Conservation (phyloP, 2,888 invertebrate genomes). For the Endotricha flammealis region DNA sequence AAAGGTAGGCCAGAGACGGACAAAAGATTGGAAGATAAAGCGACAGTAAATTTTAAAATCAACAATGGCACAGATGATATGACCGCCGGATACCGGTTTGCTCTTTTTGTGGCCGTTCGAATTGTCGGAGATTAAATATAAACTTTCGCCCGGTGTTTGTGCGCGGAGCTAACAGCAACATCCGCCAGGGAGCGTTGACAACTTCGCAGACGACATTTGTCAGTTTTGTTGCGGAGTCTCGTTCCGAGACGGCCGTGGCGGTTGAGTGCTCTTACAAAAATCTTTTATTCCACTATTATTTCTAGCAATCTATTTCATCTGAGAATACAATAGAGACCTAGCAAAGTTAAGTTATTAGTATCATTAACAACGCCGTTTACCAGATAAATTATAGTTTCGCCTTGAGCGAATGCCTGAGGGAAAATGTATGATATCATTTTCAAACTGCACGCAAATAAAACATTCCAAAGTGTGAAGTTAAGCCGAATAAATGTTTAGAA, state of each 20-base stretch:
- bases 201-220: conserved; percentile 40
- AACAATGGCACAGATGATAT: conserved; percentile 21
- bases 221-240: conserved; percentile 9
- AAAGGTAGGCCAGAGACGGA: conserved; percentile 7
- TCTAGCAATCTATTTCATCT: conserved; percentile 7
- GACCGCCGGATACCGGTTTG: conserved; percentile 34
- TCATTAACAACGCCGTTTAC: too few relatives aligned
- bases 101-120: conserved; percentile 36
- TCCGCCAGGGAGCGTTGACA: conserved; percentile 33
- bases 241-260: conserved; percentile 2
- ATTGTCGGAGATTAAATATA: conserved; percentile 50
- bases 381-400: too few relatives aligned
- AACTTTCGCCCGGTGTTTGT: conserved; percentile 39
- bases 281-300: conserved; percentile 10
- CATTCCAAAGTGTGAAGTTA: too few relatives aligned
- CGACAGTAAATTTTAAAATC: conserved; percentile 16
- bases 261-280: conserved; percentile 6
- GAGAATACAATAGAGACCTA: not conserved
- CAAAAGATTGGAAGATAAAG: conserved; percentile 13
- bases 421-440: too few relatives aligned
- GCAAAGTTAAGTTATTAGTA: not conserved
- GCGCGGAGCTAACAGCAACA: conserved; percentile 34
- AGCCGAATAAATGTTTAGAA: too few relatives aligned
- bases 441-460: too few relatives aligned
- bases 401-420: too few relatives aligned